Evolutionary conservation across 2,797 vertebrate species (phyloP), one percentile per base, ranked within the genome.

Genomic region (Sebastes wilsoni): DNA sequence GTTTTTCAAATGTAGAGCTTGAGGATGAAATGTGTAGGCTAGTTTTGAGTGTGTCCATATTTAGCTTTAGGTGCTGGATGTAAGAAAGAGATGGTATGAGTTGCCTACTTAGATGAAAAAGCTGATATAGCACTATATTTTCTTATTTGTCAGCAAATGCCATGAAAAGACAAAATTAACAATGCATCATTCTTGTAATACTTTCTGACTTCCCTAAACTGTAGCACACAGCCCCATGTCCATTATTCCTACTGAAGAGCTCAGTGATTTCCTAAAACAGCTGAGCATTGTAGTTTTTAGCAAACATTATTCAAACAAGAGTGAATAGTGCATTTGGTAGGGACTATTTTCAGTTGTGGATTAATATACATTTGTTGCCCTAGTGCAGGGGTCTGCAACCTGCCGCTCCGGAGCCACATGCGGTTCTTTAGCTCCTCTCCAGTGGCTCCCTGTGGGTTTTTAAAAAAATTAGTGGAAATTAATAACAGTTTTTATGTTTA

Each of bases 1-100:
- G 23, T 84, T 86, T 87, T 22, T 27, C 27, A 52, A 52, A 52
- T 52, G 49, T 52, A 9, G 18, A 23, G 12, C 52, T 27, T 42
- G 16, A 71, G 14, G n/a, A 30, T 22, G 52, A 54, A 52, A n/a
- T 52, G 20, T 28, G 11, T 52, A 28, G 65, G 12, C n/a, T 36
- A 10, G 56, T 14, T 55, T n/a, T 13, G 6, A 70, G 66, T 25
- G 8, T 64, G 34, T 55, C 34, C 32, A 27, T 49, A 64, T 32
- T 23, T 28, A 42, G 56, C 14, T 54, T 18, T 54, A 54, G 54
- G 77, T 58, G 34, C 8, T 18, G 52, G 25, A 49, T 25, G 2
- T 7, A 20, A 49, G 16, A 20, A 18, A 36, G 54, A 46, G 16
- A 32, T 22, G 2, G 23, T 13, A 14, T 14, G 22, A 77, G 30